Evolutionary conservation across 2,113 vertebrate genomes (phyloP).

Genomic region (Cichladusa arquata): DNA sequence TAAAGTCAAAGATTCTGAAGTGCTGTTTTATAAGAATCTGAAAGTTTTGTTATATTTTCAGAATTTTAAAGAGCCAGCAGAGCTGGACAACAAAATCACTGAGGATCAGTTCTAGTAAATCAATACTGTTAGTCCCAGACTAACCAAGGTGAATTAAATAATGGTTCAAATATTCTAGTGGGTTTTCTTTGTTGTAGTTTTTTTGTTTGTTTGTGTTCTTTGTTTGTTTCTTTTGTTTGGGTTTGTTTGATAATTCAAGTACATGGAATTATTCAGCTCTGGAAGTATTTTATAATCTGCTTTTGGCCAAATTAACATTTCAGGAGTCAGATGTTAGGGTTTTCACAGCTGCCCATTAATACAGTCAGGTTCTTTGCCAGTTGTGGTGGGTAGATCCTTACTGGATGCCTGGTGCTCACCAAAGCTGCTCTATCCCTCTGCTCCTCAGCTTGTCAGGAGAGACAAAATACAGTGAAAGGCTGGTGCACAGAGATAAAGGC

Average conservation of each 20-base stretch:
- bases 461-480: not conserved
- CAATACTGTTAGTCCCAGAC: not conserved
- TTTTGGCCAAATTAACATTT: not conserved
- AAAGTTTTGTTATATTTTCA: not conserved
- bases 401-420: not conserved
- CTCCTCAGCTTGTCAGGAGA: not conserved
- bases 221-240: not conserved
- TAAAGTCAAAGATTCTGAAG: not conserved
- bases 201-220: not conserved
- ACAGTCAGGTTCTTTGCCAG: not conserved
- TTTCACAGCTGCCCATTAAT: not conserved
- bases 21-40: not conserved
- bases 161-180: not conserved
- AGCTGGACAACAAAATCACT: not conserved
- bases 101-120: not conserved
- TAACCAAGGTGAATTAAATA: not conserved
- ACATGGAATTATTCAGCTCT: not conserved
- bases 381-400: not conserved
- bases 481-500: not conserved
- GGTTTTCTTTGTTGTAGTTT: not conserved
- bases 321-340: not conserved
- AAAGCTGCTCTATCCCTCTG: not conserved
- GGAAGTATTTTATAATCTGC: not conserved
- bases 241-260: not conserved
- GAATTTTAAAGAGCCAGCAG: not conserved